phyloP scores from a whole-genome alignment of 2,888 invertebrate species.

The Drosophila acutilabella region DNA sequence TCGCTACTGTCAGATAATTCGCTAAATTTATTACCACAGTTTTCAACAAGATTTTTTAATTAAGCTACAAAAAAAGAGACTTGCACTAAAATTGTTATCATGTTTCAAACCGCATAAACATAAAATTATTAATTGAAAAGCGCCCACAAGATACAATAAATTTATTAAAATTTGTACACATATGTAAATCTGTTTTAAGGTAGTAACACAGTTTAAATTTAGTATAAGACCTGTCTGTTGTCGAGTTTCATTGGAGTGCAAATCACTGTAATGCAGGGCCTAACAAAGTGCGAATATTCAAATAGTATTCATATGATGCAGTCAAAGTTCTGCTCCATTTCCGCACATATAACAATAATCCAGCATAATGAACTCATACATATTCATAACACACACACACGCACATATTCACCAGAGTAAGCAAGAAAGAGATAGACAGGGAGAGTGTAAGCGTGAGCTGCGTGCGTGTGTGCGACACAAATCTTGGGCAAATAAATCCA shows the following conservation, averaged over 20 bases:
- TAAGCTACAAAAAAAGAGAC: not conserved
- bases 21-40: slow-evolving; percentile 22
- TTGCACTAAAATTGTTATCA: not conserved
- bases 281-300: slow-evolving; percentile 57
- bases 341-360: slow-evolving; percentile 73
- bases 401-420: slow-evolving; percentile 1
- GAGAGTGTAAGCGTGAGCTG: slow-evolving; percentile 1
- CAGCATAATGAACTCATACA: slow-evolving; percentile 75
- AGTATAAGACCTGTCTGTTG: not conserved
- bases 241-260: slow-evolving; percentile 11
- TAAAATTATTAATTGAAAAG: not conserved
- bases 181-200: not conserved
- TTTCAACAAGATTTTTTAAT: slow-evolving; percentile 4
- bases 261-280: slow-evolving; percentile 7
- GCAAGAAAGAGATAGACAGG: not conserved
- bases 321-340: slow-evolving; percentile 72
- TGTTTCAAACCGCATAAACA: slow-evolving; percentile 4
- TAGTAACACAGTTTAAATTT: not conserved
- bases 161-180: not conserved
- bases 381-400: slow-evolving; percentile 67
- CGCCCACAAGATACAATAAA: not conserved
- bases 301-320: slow-evolving; percentile 62
- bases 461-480: slow-evolving; percentile 69
- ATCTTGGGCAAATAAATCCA: slow-evolving; percentile 73
- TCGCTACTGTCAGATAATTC: slow-evolving; percentile 23